These are phyloP conservation scores for Apis mellifera DNA, from an alignment of 1,140 invertebrate genomes.

Conservation along the genomic window Amel_HAv3.1 CM009945.2:6843501-6844000, in stretches of 20 bases:
- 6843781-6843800: neutral
- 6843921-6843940: conserved; percentile 19
- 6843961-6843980: conserved; percentile 40
- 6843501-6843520: conserved; percentile 33
- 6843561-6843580: neutral
- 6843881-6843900: neutral
- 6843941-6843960: conserved; percentile 1
- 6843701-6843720: neutral
- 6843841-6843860: neutral
- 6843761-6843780: neutral
- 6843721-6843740: neutral
- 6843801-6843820: neutral
- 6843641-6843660: conserved; percentile 8
- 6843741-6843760: neutral
- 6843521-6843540: neutral
- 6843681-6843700: neutral
- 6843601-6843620: conserved; percentile 34
- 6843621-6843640: conserved; percentile 35
- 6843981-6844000: conserved; percentile 42
- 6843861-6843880: too few species aligned
- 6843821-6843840: neutral
- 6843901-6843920: neutral
- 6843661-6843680: neutral
- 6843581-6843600: conserved; percentile 23
- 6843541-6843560: conserved; percentile 7